Conservation (phyloP, 2,797 vertebrate genomes). For the Meda fulgida region DNA sequence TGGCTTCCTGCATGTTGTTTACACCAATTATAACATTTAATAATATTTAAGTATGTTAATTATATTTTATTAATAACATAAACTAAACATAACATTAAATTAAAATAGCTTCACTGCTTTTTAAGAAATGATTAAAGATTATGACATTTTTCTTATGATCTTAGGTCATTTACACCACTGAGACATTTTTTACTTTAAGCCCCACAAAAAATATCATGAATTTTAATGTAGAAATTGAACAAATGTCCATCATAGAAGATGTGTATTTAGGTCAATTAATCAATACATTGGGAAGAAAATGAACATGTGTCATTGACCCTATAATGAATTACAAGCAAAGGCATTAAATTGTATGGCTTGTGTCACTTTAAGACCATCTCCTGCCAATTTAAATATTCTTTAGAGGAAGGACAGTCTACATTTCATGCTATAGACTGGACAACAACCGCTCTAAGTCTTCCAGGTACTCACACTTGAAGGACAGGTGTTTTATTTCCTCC, state of each 20-base stretch:
- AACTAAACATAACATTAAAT: not conserved
- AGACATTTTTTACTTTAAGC: not conserved
- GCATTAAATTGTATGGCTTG: not conserved
- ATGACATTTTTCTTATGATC: too few species aligned
- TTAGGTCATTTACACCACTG: not conserved
- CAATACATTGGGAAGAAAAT: not conserved
- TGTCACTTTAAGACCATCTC: not conserved
- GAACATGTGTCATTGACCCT: not conserved
- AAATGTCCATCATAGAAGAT: not conserved
- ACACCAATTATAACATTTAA: not conserved
- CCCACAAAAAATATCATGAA: not conserved
- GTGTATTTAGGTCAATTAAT: not conserved
- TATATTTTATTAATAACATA: not conserved
- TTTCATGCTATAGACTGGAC: constrained; percentile 10
- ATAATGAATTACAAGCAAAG: not conserved
- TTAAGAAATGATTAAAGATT: not conserved
- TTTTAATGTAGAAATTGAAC: not conserved
- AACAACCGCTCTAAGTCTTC: constrained; percentile 38
- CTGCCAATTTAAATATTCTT: not conserved
- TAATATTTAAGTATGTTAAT: not conserved
- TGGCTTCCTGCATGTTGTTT: not conserved
- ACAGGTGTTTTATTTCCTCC: constrained; percentile 38
- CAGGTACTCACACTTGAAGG: constrained; percentile 10
- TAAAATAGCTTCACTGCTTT: not conserved
- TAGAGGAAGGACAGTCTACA: not conserved